Conservation (phyloP, 2,888 invertebrate genomes). For the Mimas tiliae region DNA sequence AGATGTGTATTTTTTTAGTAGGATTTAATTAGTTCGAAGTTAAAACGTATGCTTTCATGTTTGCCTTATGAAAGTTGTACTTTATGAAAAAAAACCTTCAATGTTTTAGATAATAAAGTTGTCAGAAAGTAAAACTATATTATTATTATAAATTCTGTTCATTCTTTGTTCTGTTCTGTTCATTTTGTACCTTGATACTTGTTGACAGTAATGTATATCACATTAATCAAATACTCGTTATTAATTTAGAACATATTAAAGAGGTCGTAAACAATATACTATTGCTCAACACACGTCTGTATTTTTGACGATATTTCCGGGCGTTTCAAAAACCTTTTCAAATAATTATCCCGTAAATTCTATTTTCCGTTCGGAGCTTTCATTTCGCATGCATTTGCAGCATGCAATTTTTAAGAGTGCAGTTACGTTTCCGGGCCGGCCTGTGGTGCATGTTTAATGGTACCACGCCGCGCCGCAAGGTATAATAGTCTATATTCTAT, state of each 20-base stretch:
- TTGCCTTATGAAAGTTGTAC: not conserved
- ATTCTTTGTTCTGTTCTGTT: no score
- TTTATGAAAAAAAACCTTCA: no score
- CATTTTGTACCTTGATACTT: not conserved
- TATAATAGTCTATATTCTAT: conserved; percentile 22
- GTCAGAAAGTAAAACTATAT: no score
- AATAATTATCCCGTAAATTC: conserved; percentile 4
- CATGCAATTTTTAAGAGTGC: conserved; percentile 37
- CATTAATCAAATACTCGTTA: not conserved
- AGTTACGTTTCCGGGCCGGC: conserved; percentile 34
- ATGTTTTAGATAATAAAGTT: no score
- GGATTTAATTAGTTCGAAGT: not conserved
- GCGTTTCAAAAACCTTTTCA: not conserved
- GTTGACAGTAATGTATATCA: not conserved
- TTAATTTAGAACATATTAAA: not conserved
- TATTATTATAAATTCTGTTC: no score
- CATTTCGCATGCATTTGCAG: conserved; percentile 28
- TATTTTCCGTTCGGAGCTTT: conserved; percentile 6
- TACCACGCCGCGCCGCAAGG: conserved; percentile 33
- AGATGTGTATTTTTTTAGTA: not conserved
- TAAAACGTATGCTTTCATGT: not conserved
- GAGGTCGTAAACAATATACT: not conserved
- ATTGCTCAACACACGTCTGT: not conserved
- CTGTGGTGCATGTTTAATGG: conserved; percentile 46
- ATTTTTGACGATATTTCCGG: not conserved